A percentile compares a stretch with the other conserved stretches of the same genome.
Evolutionary conservation across 2,797 vertebrate genomes (phyloP).

Genomic region (Pseudotriccus pelzelni): DNA sequence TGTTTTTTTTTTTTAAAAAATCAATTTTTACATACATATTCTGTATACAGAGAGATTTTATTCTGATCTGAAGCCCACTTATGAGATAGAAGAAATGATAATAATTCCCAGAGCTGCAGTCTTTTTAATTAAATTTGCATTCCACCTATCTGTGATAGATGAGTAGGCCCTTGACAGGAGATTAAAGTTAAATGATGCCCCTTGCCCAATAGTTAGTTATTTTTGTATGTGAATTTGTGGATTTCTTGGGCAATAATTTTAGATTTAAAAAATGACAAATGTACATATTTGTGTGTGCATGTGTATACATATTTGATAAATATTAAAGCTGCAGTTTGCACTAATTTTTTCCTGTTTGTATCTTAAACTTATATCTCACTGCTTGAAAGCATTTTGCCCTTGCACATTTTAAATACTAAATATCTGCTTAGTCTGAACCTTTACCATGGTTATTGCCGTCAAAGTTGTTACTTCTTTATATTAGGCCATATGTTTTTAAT

Average conservation of each 20-base stretch:
- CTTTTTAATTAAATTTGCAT: conserved; percentile 56
- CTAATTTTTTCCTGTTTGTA: background rate
- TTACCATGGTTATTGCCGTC: background rate
- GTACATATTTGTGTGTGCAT: background rate
- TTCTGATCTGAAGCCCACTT: background rate
- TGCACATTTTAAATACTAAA: background rate
- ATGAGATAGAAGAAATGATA: background rate
- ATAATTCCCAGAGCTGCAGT: conserved; percentile 10
- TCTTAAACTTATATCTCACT: background rate
- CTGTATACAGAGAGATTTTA: background rate
- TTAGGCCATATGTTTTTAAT: background rate
- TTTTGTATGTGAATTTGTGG: background rate
- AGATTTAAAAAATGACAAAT: background rate
- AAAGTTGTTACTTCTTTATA: background rate
- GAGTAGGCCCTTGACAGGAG: background rate
- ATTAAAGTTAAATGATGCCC: conserved; percentile 18
- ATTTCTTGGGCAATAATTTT: background rate
- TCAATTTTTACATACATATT: background rate
- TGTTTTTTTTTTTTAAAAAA: background rate
- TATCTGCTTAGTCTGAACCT: background rate
- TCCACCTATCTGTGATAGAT: conserved; percentile 1
- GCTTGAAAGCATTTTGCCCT: background rate
- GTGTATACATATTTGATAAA: background rate
- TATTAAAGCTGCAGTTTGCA: background rate
- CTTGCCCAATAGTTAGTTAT: background rate